phyloP scores from a whole-genome alignment of 2,888 invertebrate genomes.

The Pachydiplax longipennis region DNA sequence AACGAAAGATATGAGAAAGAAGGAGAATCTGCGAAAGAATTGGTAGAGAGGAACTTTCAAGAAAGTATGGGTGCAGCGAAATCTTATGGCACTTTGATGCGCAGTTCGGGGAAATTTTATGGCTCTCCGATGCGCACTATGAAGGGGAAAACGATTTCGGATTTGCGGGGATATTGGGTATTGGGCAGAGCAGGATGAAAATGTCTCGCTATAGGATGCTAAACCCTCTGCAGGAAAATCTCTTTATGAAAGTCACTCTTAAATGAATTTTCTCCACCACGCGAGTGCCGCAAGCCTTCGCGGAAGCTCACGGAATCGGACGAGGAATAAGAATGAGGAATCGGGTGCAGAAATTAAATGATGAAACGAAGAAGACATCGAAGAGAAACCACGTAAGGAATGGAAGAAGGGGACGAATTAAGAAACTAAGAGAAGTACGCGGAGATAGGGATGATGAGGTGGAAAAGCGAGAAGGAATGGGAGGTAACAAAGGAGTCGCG shows the following conservation, averaged over 20 bases:
- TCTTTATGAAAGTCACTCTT: too few relatives aligned
- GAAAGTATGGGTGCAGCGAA: too few relatives aligned
- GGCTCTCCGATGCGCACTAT: not conserved
- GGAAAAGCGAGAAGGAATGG: not conserved
- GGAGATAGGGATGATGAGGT: not conserved
- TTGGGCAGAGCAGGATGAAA: too few relatives aligned
- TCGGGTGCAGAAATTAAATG: not conserved
- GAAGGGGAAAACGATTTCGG: not conserved
- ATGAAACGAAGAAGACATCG: not conserved
- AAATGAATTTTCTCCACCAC: too few relatives aligned
- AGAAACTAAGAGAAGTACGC: not conserved
- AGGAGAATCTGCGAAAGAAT: not conserved
- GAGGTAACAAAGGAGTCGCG: not conserved
- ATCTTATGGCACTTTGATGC: too few relatives aligned
- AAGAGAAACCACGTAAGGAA: not conserved
- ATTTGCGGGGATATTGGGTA: not conserved
- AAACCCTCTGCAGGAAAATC: too few relatives aligned
- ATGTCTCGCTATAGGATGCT: too few relatives aligned
- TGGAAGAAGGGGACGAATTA: not conserved
- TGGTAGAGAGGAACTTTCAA: not conserved
- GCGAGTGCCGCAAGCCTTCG: too few relatives aligned
- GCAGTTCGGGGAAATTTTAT: not conserved
- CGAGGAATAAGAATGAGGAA: not conserved
- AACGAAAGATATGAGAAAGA: not conserved
- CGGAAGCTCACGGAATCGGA: too few relatives aligned